Percentiles rank a stretch among this genome's conserved stretches.
Conservation (phyloP, 2,888 invertebrate genomes). For the Melipona beecheii region DNA sequence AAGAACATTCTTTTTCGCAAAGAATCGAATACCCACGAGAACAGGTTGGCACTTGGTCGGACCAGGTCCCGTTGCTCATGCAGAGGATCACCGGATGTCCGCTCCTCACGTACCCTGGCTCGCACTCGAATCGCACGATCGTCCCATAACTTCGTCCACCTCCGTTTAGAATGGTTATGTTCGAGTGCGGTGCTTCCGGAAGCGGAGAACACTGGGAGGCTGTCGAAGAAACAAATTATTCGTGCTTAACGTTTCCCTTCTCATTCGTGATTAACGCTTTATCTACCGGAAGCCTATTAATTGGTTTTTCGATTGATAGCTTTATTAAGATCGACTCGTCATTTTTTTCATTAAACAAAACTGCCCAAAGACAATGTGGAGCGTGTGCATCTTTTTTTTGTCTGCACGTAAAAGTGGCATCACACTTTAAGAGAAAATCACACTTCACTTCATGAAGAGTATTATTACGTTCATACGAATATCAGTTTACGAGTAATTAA, state of each 20-base stretch:
- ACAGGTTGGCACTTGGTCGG: slow-evolving; percentile 95
- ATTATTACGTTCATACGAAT: too few species aligned
- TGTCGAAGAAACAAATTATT: slow-evolving; percentile 78
- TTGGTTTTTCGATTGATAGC: too few species aligned
- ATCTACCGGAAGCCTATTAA: too few species aligned
- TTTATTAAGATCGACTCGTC: too few species aligned
- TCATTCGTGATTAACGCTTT: not conserved
- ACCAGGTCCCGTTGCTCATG: slow-evolving; percentile 98
- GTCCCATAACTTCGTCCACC: slow-evolving; percentile 97
- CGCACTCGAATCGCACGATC: slow-evolving; percentile 96
- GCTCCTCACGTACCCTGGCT: slow-evolving; percentile 94
- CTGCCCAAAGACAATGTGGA: too few species aligned
- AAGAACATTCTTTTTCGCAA: not conserved
- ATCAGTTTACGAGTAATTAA: too few species aligned
- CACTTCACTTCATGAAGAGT: too few species aligned
- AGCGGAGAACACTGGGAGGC: slow-evolving; percentile 96
- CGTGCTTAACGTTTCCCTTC: not conserved
- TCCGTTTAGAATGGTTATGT: slow-evolving; percentile 94
- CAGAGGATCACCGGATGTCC: slow-evolving; percentile 96
- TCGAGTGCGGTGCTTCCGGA: slow-evolving; percentile 94
- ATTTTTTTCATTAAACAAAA: too few species aligned
- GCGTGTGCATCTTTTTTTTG: too few species aligned
- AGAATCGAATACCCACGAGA: slow-evolving; percentile 86
- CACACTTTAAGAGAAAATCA: too few species aligned
- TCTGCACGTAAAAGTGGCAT: too few species aligned